phyloP scores from a whole-genome alignment of 2,113 vertebrate species.

The Asarcornis scutulata region DNA sequence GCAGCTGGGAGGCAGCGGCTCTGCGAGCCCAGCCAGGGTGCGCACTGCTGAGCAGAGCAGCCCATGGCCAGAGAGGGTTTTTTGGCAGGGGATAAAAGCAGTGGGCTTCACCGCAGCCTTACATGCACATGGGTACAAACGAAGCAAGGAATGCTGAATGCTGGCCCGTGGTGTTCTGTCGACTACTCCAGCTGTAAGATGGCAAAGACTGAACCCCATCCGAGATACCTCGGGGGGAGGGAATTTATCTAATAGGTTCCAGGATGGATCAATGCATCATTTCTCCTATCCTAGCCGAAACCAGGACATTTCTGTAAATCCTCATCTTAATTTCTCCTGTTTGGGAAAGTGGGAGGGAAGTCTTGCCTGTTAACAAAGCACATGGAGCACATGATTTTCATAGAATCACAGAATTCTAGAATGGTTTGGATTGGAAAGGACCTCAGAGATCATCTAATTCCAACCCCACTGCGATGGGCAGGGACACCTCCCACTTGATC shows the following conservation, averaged over 20 bases:
- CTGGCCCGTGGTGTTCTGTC: neutral
- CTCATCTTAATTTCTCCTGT: neutral
- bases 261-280: neutral
- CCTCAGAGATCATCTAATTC: no score
- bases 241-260: neutral
- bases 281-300: neutral
- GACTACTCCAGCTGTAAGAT: neutral
- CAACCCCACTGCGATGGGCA: no score
- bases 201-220: neutral
- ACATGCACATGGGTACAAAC: neutral
- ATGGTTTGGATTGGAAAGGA: no score
- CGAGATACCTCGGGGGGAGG: neutral
- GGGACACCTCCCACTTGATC: no score
- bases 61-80: neutral
- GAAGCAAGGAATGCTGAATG: neutral
- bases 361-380: neutral
- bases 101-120: no score
- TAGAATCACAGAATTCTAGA: no score
- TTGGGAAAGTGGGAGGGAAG: neutral
- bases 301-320: neutral
- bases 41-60: no score
- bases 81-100: neutral
- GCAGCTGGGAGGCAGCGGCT: no score
- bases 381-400: neutral
- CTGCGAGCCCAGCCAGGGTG: no score